Percentiles rank a stretch among this genome's conserved stretches.
Conservation (phyloP, 2,797 vertebrate genomes). For the Pristis pectinata region DNA sequence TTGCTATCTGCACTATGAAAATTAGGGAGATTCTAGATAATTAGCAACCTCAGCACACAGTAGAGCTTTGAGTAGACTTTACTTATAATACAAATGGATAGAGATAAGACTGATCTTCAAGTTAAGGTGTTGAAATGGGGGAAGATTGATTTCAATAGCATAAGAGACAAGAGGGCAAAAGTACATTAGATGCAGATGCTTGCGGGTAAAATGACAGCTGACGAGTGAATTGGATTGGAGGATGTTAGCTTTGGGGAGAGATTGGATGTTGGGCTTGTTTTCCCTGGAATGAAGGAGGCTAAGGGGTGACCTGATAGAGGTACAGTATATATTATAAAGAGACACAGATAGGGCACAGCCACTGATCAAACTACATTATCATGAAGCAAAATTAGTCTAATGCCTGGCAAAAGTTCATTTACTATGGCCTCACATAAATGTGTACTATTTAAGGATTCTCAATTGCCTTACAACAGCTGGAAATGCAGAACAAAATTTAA, state of each 20-base stretch:
- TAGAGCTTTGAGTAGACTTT: background rate
- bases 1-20: background rate
- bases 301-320: too few species aligned
- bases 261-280: too few species aligned
- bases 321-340: too few species aligned
- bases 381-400: background rate
- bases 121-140: background rate
- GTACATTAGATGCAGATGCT: too few species aligned
- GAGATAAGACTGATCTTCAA: background rate
- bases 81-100: background rate
- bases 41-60: background rate
- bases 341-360: too few species aligned
- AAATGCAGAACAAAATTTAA: background rate
- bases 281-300: too few species aligned
- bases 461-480: background rate
- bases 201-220: too few species aligned
- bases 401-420: background rate
- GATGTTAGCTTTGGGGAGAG: too few species aligned
- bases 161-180: too few species aligned
- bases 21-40: background rate
- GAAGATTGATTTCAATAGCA: too few species aligned
- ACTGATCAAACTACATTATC: background rate
- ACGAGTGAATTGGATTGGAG: too few species aligned
- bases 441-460: background rate
- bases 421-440: background rate